phyloP scores from a whole-genome alignment of 2,888 invertebrate species.

The Hermaeophaga mercurialis region DNA sequence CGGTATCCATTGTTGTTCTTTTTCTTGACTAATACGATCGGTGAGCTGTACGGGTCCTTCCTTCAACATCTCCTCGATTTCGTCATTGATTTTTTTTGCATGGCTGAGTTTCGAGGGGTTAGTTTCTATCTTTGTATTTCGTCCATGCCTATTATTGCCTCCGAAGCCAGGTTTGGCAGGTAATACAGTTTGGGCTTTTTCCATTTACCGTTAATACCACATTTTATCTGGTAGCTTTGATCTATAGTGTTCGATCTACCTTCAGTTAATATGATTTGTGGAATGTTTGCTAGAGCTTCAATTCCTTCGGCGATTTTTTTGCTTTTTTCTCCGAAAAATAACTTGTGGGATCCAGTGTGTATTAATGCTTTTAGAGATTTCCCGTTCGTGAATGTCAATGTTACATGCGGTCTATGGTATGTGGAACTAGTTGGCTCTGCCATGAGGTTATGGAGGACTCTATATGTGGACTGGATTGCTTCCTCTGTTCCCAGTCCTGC shows the following conservation, averaged over 20 bases:
- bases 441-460: neutral
- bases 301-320: neutral
- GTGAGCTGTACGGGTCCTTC: slow-evolving; percentile 29
- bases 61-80: slow-evolving; percentile 27
- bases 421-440: neutral
- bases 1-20: slow-evolving; percentile 31
- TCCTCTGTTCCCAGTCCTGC: neutral
- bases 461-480: neutral
- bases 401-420: neutral
- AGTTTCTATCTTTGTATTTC: neutral
- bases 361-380: neutral
- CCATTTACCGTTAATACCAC: neutral
- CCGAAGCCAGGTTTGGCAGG: neutral
- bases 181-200: neutral
- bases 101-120: slow-evolving; percentile 33
- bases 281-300: neutral
- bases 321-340: neutral
- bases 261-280: neutral
- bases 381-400: neutral
- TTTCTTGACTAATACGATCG: slow-evolving; percentile 26
- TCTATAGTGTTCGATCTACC: neutral
- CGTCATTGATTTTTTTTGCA: slow-evolving; percentile 27
- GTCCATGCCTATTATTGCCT: neutral
- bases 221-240: neutral
- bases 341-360: neutral